phyloP scores from a whole-genome alignment of 2,797 vertebrate genomes.

The Microhierax caerulescens region DNA sequence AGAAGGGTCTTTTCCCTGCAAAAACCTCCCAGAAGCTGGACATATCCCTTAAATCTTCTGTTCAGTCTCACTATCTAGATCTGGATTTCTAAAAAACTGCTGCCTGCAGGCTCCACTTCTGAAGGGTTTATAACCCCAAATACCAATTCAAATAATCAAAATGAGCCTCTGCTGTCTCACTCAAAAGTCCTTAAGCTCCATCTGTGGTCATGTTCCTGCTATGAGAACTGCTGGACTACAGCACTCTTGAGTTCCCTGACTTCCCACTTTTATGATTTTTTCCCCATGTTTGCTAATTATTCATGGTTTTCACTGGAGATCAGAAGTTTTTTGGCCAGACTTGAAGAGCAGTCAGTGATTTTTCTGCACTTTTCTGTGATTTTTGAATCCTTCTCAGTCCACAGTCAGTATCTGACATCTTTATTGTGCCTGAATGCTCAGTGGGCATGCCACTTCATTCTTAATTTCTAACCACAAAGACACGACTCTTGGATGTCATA shows the following conservation, averaged over 20 bases:
- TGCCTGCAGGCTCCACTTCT: not conserved
- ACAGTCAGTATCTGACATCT: not conserved
- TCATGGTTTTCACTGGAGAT: not conserved
- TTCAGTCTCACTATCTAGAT: not conserved
- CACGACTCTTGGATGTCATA: not conserved
- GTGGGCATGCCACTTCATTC: not conserved
- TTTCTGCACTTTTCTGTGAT: too few relatives aligned
- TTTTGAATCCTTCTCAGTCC: not conserved
- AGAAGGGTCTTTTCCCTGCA: not conserved
- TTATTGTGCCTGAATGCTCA: not conserved
- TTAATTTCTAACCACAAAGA: not conserved
- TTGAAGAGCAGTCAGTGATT: not conserved
- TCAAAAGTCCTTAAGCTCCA: not conserved
- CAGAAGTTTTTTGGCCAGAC: not conserved
- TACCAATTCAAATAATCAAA: not conserved
- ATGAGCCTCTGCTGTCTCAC: not conserved
- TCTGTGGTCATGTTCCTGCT: not conserved
- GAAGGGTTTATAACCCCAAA: not conserved
- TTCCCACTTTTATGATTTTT: not conserved
- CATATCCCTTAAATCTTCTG: not conserved
- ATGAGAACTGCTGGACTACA: not conserved
- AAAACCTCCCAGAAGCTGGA: not conserved
- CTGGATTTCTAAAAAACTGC: not conserved
- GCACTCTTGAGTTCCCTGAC: not conserved
- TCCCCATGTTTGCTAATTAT: not conserved